phyloP scores from a whole-genome alignment of 1,140 invertebrate genomes.

The Neodiprion pinetum region DNA sequence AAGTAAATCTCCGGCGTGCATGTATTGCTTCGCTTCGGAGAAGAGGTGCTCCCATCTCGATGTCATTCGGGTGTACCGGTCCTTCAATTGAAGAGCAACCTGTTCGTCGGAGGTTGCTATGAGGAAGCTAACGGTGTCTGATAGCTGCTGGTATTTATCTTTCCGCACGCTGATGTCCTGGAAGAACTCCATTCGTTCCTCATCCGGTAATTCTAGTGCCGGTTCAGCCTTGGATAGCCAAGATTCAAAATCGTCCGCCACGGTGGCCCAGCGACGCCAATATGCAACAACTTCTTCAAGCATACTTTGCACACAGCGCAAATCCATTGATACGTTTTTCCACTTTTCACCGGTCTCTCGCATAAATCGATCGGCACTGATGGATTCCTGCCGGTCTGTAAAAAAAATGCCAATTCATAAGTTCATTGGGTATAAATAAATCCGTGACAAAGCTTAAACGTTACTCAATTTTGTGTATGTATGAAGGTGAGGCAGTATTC shows the following conservation, averaged over 20 bases:
- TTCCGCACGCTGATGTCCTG: slow-evolving; percentile 90
- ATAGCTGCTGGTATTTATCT: slow-evolving; percentile 83
- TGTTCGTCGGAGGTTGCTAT: slow-evolving; percentile 86
- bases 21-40: slow-evolving; percentile 83
- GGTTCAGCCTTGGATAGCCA: slow-evolving; percentile 85
- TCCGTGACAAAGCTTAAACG: background rate
- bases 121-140: slow-evolving; percentile 87
- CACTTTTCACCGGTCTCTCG: slow-evolving; percentile 86
- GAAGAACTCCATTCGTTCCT: slow-evolving; percentile 88
- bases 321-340: slow-evolving; percentile 88
- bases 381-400: slow-evolving; percentile 75
- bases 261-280: slow-evolving; percentile 83
- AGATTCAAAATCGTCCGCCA: slow-evolving; percentile 75
- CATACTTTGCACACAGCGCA: slow-evolving; percentile 88
- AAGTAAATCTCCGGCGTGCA: slow-evolving; percentile 86
- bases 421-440: background rate
- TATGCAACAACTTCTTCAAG: slow-evolving; percentile 87
- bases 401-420: slow-evolving; percentile 25
- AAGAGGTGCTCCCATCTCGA: slow-evolving; percentile 83
- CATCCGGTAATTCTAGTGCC: slow-evolving; percentile 79
- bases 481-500: background rate
- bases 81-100: slow-evolving; percentile 78
- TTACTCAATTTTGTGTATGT: background rate
- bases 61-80: slow-evolving; percentile 75
- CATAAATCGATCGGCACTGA: slow-evolving; percentile 84